Evolutionary conservation across 2,888 invertebrate genomes (phyloP), one percentile per base, ranked within the genome.

Genomic region (Melitaea athalia): DNA sequence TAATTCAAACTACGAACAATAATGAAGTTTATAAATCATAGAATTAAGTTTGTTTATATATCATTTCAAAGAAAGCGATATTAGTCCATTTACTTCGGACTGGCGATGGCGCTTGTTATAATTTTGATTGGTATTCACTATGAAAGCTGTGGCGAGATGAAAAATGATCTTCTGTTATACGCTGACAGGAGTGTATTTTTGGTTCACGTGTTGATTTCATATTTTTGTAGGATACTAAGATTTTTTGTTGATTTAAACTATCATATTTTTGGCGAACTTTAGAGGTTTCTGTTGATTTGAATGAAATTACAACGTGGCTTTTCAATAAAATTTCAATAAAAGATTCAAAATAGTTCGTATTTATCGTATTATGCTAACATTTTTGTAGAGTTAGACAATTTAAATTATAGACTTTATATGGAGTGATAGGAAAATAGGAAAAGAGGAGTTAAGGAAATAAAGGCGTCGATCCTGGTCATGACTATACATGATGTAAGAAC

Each of bases 1-100:
- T 85, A 85, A 84, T 75, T 78, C 69, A 53, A 72, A 79, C 81
- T 82, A 81, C 86, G 86, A 87, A 86, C 79, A 81, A 83, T 85
- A 86, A 84, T 85, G 82, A 79, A 76, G 79, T 79, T 77, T 79
- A 49, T 68, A 61, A 68, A 68, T 68, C 68, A 61, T 61, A 12
- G 61, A 49, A 68, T 64, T 43, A 64, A 60, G 31, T 62, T 59
- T 50, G 33, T 8, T 38, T 57, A n/a, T 66, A 66, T 69, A 61
- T 63, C 53, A 62, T 71, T 69, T 50, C 57, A 57, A 63, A 70
- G 59, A 59, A 57, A 63, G 65, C 17, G 17, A 69, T 64, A 70
- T 66, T 68, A 75, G 73, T 73, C 68, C 68, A 69, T 69, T 72
- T 68, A 67, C 60, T 68, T 66, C 66, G 62, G 59, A 64, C 70